Base-by-base conservation (phyloP, 2,113 vertebrate genomes). In the Psilopogon haemacephalus region DNA sequence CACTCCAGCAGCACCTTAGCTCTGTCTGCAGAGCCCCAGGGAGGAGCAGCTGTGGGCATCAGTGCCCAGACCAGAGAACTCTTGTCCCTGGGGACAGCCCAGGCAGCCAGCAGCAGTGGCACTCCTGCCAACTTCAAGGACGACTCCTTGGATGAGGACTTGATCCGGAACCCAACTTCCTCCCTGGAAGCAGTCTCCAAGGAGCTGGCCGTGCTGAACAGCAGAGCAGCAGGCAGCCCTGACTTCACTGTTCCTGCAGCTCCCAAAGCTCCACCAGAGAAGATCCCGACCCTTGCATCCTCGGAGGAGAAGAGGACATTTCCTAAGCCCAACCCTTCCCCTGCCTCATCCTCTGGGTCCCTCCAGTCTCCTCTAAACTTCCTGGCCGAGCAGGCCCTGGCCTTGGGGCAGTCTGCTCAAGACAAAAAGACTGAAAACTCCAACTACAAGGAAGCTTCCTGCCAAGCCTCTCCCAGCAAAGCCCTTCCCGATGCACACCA, bases 341-440 rank as follows among this genome's bases (percentile, higher is more conserved):
- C 97, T 86, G 6, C 93, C 33, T 54, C 96, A 20, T 88, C 96
- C 63, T 83, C 97, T n/a, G 91, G 94, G 50, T 95, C 97, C 18
- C 94, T 97, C n/a, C 97, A 98, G 75, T 98, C 98, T 40, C 97
- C 98, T 27, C 97, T 98, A 15, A 98, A 96, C 87, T 98, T 98
- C 87, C 88, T 98, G 85, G 98, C 98, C 23, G 98, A 98, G 76
- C 98, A 98, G 95, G 97, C 98, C 44, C 88, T 98, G 56, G 96
- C 97, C 0, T 84, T 98, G 77, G 97, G 97, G 55, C 98, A 98
- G 73, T 89, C 98, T 80, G 96, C 98, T 93, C 97, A 97, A 94
- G 98, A 98, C 81, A 98, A 98, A 85, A 98, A 98, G 91, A 2
- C 91, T 6, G 97, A 98, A 77, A 97, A 86, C 91, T 96, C 97